Evolutionary conservation across 2,888 invertebrate species (phyloP).

Genomic region (Ctena decussata): DNA sequence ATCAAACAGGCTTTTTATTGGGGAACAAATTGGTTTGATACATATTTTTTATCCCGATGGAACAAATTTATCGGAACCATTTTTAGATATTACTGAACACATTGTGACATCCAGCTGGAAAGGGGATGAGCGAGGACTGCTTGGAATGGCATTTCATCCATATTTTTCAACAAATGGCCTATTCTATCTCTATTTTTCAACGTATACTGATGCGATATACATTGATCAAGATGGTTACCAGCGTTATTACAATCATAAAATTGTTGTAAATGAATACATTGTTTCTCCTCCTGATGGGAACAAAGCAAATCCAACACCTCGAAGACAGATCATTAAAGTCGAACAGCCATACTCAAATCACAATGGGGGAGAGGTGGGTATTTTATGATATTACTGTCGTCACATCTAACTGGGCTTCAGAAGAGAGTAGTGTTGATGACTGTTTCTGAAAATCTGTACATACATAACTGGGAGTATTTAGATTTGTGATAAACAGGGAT

Average conservation of each 20-base stretch:
- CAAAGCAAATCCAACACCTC: constrained; percentile 73
- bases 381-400: no score
- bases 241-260: constrained; percentile 58
- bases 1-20: constrained; percentile 80
- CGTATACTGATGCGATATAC: constrained; percentile 31
- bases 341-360: constrained; percentile 83
- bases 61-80: constrained; percentile 68
- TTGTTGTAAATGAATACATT: constrained; percentile 73
- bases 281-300: constrained; percentile 70
- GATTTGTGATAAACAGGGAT: no score
- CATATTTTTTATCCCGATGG: constrained; percentile 76
- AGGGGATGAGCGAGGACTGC: constrained; percentile 82
- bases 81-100: constrained; percentile 71
- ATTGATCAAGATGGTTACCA: background rate
- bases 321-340: constrained; percentile 76
- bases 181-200: constrained; percentile 83
- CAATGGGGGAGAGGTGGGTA: constrained; percentile 86
- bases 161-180: constrained; percentile 76
- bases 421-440: no score
- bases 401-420: no score
- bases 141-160: constrained; percentile 84
- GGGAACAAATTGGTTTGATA: constrained; percentile 81
- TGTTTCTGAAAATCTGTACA: no score
- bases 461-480: no score
- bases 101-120: constrained; percentile 64